Evolutionary conservation across 2,113 vertebrate genomes (phyloP), one percentile per base, ranked within the genome.

Genomic region (Dolichotis patagonum): DNA sequence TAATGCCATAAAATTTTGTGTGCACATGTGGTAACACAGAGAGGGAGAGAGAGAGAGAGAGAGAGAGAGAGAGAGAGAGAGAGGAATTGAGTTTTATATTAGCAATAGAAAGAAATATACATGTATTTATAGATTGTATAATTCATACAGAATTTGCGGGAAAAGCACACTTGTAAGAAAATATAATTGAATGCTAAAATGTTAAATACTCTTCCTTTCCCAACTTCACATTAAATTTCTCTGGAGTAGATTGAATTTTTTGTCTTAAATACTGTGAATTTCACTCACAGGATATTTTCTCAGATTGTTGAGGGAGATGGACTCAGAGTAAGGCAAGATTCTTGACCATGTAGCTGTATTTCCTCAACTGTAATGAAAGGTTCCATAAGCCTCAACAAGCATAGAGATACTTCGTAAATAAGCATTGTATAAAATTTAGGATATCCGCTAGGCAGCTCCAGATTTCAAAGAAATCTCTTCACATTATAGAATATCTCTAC

Each of bases 321-420:
- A 96, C 92, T 73, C 93, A 97, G 86, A 92, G 49, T 60, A 90
- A 85, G 62, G 83, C 90, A 88, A 90, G 73, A 84, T 96, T 89
- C 95, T 94, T 80, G 35, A 96, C 56, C 0, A 0, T 0, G 0
- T 62, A 97, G 85, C 97, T 96, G 77, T 60, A 92, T 97, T 97
- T 65, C 88, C 20, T 58, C 28, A 9, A 32, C 35, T 17, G 24
- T 26, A 85, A 49, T 7, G 73, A 88, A 95, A 97, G 92, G 89
- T 84, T 97, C 84, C 93, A 96, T 97, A 95, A 97, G 84, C 84
- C 63, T 90, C 81, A 94, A 97, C 88, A 97, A 96, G 92, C 81
- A 97, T 95, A 94, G 12, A 94, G 91, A 96, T 98, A 95, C 93
- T 58, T 97, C 58, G 71, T 95, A 97, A 97, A 98, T 56, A 95